phyloP scores from a whole-genome alignment of 2,113 vertebrate species.

The Callopanchax toddi region DNA sequence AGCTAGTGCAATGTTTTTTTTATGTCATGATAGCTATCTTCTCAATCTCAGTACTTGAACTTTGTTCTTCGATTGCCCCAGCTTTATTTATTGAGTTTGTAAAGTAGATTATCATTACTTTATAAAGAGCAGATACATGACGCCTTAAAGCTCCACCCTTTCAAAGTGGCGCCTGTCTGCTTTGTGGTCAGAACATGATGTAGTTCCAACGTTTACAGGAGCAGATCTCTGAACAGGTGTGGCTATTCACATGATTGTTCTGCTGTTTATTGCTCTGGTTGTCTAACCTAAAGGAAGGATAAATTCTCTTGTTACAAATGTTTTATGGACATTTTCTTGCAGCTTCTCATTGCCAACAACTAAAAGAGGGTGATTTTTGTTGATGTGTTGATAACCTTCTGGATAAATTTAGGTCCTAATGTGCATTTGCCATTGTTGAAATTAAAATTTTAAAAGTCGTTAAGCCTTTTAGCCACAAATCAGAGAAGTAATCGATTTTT shows the following conservation, averaged over 20 bases:
- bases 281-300: constrained; percentile 31
- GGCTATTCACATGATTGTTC: constrained; percentile 20
- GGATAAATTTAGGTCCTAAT: too few relatives aligned
- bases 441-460: constrained; percentile 27
- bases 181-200: constrained; percentile 11
- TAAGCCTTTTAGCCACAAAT: constrained; percentile 24
- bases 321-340: constrained; percentile 8
- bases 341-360: constrained; percentile 38
- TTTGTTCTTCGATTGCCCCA: too few relatives aligned
- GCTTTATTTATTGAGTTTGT: constrained; percentile 10
- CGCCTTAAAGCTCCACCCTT: too few relatives aligned
- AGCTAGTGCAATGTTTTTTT: constrained; percentile 29
- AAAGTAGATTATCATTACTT: constrained; percentile 3
- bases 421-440: constrained; percentile 39
- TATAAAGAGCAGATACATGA: constrained; percentile 2
- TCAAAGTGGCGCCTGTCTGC: too few relatives aligned
- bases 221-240: constrained; percentile 12
- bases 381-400: too few relatives aligned
- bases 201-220: constrained; percentile 18
- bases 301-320: constrained; percentile 28
- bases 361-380: constrained; percentile 42
- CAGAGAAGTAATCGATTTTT: constrained; percentile 51
- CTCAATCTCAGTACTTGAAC: constrained; percentile 34
- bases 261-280: constrained; percentile 25
- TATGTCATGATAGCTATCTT: constrained; percentile 29